Evolutionary conservation across 1,140 invertebrate genomes (phyloP).

Genomic region (Dreissena polymorpha): DNA sequence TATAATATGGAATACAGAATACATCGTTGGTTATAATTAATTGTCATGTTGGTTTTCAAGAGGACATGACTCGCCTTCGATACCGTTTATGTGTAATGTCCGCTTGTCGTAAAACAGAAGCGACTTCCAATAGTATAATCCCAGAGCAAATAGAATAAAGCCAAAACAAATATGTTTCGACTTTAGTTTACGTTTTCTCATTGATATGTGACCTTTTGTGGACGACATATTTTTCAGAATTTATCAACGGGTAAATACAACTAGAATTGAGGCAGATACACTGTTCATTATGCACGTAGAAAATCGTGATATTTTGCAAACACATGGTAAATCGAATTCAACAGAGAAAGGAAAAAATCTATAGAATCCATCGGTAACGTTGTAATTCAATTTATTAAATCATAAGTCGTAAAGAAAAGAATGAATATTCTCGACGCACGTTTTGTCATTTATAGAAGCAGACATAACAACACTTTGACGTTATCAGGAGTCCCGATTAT

Average conservation of each 20-base stretch:
- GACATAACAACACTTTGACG: conserved; percentile 42
- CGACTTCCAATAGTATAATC: conserved; percentile 4
- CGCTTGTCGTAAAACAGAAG: conserved; percentile 33
- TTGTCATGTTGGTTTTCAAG: conserved; percentile 30
- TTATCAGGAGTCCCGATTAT: conserved; percentile 47
- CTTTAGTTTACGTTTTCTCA: too few relatives aligned
- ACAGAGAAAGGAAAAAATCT: conserved; percentile 24
- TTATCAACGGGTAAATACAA: conserved; percentile 26
- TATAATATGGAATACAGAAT: conserved; percentile 8
- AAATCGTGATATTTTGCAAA: conserved; percentile 38
- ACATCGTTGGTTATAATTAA: conserved; percentile 14
- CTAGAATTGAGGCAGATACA: conserved; percentile 18
- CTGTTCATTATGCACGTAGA: conserved; percentile 25
- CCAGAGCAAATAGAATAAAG: conserved; percentile 4
- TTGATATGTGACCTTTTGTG: conserved; percentile 22
- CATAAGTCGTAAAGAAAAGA: conserved; percentile 28
- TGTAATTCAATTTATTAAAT: conserved; percentile 33
- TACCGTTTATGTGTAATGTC: background rate
- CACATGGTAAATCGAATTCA: background rate
- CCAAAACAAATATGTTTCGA: conserved; percentile 26
- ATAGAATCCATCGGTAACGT: conserved; percentile 42
- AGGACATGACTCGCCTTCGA: conserved; percentile 9
- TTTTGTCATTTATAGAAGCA: conserved; percentile 47
- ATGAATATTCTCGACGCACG: conserved; percentile 48
- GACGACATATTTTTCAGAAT: conserved; percentile 36